Percentiles rank a stretch among this genome's conserved stretches.
Conservation (phyloP, 2,797 vertebrate species). For the Ctenochaetus hawaiiensis region DNA sequence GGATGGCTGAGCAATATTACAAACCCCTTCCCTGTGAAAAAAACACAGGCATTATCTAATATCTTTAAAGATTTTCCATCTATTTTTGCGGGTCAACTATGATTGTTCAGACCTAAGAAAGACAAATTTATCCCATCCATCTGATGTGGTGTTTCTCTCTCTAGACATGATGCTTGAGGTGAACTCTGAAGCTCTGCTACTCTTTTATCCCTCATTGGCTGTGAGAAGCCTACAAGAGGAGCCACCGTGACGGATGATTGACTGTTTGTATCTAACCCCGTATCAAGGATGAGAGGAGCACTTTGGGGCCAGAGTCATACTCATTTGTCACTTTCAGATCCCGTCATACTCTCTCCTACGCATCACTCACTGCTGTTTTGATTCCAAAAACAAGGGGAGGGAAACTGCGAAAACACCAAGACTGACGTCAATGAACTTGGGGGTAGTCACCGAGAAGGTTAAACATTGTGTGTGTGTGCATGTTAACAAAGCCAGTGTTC, state of each 20-base stretch:
- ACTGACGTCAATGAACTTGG: constrained; percentile 49
- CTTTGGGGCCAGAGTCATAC: constrained; percentile 47
- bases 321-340: constrained; percentile 60
- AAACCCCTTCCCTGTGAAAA: constrained; percentile 6
- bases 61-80: constrained; percentile 4
- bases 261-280: constrained; percentile 56
- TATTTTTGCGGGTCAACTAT: constrained; percentile 25
- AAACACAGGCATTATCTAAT: constrained; percentile 26
- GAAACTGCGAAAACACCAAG: constrained; percentile 26
- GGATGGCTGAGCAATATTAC: constrained; percentile 23
- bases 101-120: constrained; percentile 37
- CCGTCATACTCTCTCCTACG: not conserved
- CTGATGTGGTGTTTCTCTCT: constrained; percentile 30
- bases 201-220: constrained; percentile 45
- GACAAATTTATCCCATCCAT: not conserved
- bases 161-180: constrained; percentile 25
- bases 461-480: constrained; percentile 17
- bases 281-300: constrained; percentile 44
- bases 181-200: constrained; percentile 27
- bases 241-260: constrained; percentile 47
- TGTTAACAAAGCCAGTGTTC: not conserved
- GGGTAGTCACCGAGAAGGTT: constrained; percentile 33
- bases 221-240: constrained; percentile 31
- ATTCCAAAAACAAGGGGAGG: constrained; percentile 31
- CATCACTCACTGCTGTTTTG: constrained; percentile 33